phyloP scores from a whole-genome alignment of 2,888 invertebrate species.

The Plebejus melissa region DNA sequence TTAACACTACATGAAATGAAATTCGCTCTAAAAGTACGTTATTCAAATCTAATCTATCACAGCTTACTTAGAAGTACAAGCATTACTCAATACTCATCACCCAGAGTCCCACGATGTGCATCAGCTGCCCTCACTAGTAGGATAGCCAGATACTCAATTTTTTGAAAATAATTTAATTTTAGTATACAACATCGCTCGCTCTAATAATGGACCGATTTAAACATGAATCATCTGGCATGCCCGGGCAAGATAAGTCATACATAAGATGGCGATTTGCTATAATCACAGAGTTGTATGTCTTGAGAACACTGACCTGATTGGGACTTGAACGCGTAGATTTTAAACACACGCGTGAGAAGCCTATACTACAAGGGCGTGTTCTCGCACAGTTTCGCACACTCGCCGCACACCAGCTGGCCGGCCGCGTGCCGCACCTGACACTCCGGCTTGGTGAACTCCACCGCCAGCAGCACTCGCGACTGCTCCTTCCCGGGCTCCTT shows the following conservation, averaged over 20 bases:
- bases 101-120: conserved; percentile 27
- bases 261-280: conserved; percentile 43
- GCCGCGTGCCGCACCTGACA: conserved; percentile 47
- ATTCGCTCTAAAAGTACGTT: conserved; percentile 52
- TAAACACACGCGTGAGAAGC: conserved; percentile 72
- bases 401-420: conserved; percentile 50
- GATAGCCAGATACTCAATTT: conserved; percentile 34
- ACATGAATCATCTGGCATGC: conserved; percentile 31
- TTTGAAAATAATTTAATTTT: background rate
- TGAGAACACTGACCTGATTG: conserved; percentile 35
- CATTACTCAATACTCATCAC: conserved; percentile 35
- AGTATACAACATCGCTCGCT: conserved; percentile 3
- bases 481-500: conserved; percentile 37
- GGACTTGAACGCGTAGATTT: conserved; percentile 64
- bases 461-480: conserved; percentile 65
- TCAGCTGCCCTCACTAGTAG: conserved; percentile 11
- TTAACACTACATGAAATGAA: conserved; percentile 58
- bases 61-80: conserved; percentile 65
- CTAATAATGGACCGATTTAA: conserved; percentile 13
- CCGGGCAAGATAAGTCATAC: conserved; percentile 48
- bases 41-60: conserved; percentile 74
- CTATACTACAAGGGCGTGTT: conserved; percentile 67
- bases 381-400: conserved; percentile 51
- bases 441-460: conserved; percentile 54
- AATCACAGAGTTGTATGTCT: conserved; percentile 42